These are phyloP conservation scores for Eupithecia subumbrata DNA, from an alignment of 2,888 invertebrate species.

Conservation along the genomic window DNA sequence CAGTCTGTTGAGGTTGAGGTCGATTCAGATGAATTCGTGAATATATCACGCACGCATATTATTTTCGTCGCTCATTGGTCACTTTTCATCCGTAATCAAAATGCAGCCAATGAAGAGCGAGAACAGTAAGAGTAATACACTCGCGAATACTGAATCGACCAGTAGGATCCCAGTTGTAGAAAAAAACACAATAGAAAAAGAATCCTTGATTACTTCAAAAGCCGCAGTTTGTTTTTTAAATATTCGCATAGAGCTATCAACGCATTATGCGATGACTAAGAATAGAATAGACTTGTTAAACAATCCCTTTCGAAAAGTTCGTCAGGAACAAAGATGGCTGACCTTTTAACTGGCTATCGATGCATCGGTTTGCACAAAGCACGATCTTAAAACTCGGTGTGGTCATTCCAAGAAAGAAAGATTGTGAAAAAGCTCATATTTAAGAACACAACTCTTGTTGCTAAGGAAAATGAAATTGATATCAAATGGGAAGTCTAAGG, in stretches of 20 bases:
- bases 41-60: no score
- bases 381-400: not conserved
- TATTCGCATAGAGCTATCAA: not conserved
- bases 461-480: not conserved
- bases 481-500: not conserved
- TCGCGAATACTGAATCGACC: not conserved
- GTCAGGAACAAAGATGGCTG: constrained; percentile 16
- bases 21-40: no score
- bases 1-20: no score
- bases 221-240: not conserved
- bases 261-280: not conserved
- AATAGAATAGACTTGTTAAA: constrained; percentile 17
- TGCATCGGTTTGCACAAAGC: constrained; percentile 1
- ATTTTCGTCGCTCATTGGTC: no score
- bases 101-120: not conserved
- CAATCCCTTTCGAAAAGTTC: constrained; percentile 25
- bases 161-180: not conserved
- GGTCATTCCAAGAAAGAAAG: constrained; percentile 2
- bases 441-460: not conserved
- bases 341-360: constrained; percentile 21
- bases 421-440: constrained; percentile 12
- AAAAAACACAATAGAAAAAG: not conserved
- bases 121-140: not conserved
- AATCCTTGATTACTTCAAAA: not conserved
- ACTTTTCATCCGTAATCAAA: not conserved